These are phyloP conservation scores for Synanthedon andrenaeformis DNA, from an alignment of 2,888 invertebrate species.

Conservation along the genomic window DNA sequence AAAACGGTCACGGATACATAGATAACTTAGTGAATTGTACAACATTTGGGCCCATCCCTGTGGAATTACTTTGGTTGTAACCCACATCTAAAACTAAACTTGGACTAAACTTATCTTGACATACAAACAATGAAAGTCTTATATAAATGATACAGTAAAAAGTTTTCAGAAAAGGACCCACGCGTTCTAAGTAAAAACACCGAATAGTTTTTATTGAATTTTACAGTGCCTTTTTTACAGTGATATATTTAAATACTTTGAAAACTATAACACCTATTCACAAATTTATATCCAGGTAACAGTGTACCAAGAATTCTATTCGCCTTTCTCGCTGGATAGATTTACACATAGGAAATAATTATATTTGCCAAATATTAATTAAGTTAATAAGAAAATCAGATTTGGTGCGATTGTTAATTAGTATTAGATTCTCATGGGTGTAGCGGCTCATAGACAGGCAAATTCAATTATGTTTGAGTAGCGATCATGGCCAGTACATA, in stretches of 20 bases:
- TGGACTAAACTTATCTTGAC: conserved; percentile 31
- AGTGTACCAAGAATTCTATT: no score
- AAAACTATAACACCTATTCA: no score
- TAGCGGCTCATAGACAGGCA: not conserved
- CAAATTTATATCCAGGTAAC: no score
- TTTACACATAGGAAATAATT: no score
- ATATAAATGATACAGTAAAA: not conserved
- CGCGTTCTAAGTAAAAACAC: no score
- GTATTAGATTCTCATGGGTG: not conserved
- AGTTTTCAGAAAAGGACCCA: no score
- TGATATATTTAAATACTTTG: no score
- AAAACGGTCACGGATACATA: not conserved
- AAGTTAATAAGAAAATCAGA: no score
- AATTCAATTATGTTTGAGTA: not conserved
- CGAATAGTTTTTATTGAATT: no score
- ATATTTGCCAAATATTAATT: no score
- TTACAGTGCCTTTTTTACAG: no score
- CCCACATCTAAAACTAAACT: conserved; percentile 27
- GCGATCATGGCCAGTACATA: not conserved
- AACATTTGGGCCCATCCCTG: conserved; percentile 13
- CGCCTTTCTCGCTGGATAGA: no score
- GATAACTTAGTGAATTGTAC: conserved; percentile 6
- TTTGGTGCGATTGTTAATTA: not conserved
- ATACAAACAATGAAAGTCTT: conserved; percentile 28
- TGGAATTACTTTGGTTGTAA: conserved; percentile 18